Evolutionary conservation across 1,140 invertebrate species (phyloP), one percentile per base, ranked within the genome.

Genomic region (Carposina sasakii): DNA sequence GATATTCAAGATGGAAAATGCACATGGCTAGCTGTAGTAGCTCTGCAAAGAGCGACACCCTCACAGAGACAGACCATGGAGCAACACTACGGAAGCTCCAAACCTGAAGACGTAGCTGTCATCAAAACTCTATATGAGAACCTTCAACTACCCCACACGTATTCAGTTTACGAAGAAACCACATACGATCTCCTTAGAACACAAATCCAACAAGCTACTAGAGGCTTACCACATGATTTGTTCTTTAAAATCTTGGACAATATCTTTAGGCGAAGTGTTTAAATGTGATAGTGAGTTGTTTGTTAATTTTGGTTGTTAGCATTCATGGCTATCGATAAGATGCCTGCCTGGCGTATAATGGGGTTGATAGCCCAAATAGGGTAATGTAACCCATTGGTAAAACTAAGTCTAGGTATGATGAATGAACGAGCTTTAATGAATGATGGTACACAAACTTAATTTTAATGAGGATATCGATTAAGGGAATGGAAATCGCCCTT

Each of bases 1-100:
- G 98, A 99, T 70, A 98, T 99, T 56, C 87, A 93, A 78, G 95
- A 98, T 62, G 96, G 96, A 21, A 99, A 99, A 87, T 99, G 98
- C 81, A 92, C 95, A 0, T 99, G 98, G 98, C 85, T 99, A 16
- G 90, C 94, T 12, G 94, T 97, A 12, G 91, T 95, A 13, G 96
- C 97, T 15, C 83, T 99, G 41, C 92, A 96, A 73, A 88, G 91
- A 50, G 93, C 91, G 24, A 91, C 89, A 59, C 79, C 89, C 0
- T 84, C 89, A 19, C 96, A 98, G 72, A 89, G 87, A 59, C 84
- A 91, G 70, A 84, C 95, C 15, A 88, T 98, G 76, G 86, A 94
- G 86, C 89, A 94, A 54, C 92, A 92, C 72, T 98, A 97, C 75
- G 96, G 94, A 1, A 79, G 81, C 20, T 63, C 88, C 6, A 91